Evolutionary conservation across 2,797 vertebrate genomes (phyloP).

Genomic region (Aplochiton taeniatus): DNA sequence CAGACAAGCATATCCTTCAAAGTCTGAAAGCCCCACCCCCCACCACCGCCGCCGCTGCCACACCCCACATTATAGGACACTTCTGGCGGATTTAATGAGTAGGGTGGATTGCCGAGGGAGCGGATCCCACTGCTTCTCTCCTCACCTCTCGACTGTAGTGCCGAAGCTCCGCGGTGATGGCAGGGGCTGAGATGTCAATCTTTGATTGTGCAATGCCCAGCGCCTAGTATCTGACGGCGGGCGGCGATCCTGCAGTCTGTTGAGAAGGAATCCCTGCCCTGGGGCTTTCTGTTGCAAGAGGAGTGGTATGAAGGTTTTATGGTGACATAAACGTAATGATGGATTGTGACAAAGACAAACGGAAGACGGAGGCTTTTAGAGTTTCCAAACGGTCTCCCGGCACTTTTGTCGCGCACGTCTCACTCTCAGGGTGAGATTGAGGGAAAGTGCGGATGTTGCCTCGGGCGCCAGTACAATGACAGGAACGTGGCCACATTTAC

Average conservation of each 20-base stretch:
- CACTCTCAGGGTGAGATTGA: constrained; percentile 36
- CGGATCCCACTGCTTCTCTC: constrained; percentile 50
- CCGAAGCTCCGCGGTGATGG: constrained; percentile 27
- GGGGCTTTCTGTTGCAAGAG: constrained; percentile 2
- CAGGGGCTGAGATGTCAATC: constrained; percentile 37
- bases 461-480: constrained; percentile 37
- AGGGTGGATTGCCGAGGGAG: constrained; percentile 36
- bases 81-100: constrained; percentile 52
- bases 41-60: too few relatives aligned
- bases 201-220: constrained; percentile 42
- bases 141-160: constrained; percentile 40
- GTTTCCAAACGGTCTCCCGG: constrained; percentile 44
- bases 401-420: constrained; percentile 43
- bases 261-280: constrained; percentile 8
- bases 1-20: constrained; percentile 67
- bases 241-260: constrained; percentile 4
- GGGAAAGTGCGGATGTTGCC: constrained; percentile 30
- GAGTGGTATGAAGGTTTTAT: constrained; percentile 14
- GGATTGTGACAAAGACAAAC: constrained; percentile 29
- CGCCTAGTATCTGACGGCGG: constrained; percentile 5
- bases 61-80: constrained; percentile 52
- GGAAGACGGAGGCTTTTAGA: constrained; percentile 46
- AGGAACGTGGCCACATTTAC: constrained; percentile 54
- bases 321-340: constrained; percentile 32
- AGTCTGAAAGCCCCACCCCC: constrained; percentile 1